Evolutionary conservation across 2,113 vertebrate genomes (phyloP).

Genomic region (Tinamus guttatus): DNA sequence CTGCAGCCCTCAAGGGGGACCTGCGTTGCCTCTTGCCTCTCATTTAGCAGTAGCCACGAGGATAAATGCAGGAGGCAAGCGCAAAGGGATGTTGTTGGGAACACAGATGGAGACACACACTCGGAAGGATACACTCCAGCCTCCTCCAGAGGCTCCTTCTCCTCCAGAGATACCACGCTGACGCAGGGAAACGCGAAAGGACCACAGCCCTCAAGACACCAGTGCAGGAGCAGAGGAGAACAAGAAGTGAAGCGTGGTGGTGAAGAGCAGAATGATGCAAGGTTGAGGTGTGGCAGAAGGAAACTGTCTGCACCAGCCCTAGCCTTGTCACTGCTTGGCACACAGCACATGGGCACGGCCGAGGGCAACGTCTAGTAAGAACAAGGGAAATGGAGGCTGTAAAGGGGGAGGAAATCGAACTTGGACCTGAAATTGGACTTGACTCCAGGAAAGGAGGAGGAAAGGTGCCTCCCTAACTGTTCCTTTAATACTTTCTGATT

Average conservation of each 20-base stretch:
- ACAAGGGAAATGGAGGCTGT: neutral
- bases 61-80: neutral
- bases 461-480: neutral
- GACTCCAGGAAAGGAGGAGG: neutral
- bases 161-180: neutral
- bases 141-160: no score
- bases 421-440: neutral
- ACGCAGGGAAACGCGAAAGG: neutral
- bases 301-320: neutral
- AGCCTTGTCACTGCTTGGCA: fast-evolving
- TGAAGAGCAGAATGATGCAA: neutral
- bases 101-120: neutral
- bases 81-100: neutral
- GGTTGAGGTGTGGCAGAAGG: neutral
- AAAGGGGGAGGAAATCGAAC: neutral
- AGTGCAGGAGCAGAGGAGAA: neutral
- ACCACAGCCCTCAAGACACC: neutral
- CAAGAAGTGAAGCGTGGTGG: neutral
- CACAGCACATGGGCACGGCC: neutral
- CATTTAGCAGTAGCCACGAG: neutral
- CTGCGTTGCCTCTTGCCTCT: neutral
- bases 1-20: neutral
- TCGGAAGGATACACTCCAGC: neutral
- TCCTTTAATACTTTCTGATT: neutral
- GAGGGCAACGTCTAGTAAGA: neutral